Conservation (phyloP, 2,888 invertebrate species). For the Strigamia maritima region DNA sequence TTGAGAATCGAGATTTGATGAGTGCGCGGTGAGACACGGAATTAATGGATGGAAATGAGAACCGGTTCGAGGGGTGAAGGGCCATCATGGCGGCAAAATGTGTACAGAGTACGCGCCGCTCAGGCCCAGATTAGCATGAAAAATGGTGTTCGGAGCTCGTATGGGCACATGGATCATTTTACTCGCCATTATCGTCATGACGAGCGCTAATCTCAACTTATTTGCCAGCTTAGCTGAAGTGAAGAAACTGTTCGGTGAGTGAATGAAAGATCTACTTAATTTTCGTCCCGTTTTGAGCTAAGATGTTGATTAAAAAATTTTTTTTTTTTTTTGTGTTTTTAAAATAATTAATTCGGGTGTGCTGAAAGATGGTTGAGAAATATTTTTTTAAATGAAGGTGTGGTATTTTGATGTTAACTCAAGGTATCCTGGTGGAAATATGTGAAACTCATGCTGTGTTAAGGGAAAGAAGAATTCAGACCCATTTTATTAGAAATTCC, state of each 20-base stretch:
- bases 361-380: no score
- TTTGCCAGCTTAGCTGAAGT: not conserved
- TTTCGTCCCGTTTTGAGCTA: constrained; percentile 11
- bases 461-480: not conserved
- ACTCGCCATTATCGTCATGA: constrained; percentile 4
- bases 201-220: constrained; percentile 20
- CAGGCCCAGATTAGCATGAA: not conserved
- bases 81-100: constrained; percentile 16
- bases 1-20: not conserved
- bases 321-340: not conserved
- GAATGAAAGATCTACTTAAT: not conserved
- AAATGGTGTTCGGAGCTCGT: constrained; percentile 12
- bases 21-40: not conserved
- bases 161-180: constrained; percentile 21
- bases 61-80: not conserved
- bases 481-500: not conserved
- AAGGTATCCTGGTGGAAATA: not conserved
- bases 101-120: constrained; percentile 15
- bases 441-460: not conserved
- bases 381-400: not conserved
- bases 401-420: not conserved
- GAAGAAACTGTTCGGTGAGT: constrained; percentile 8
- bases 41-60: not conserved
- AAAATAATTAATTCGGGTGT: not conserved
- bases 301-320: not conserved